These are phyloP conservation scores for Encarsia formosa DNA, from an alignment of 2,888 invertebrate species.

Conservation along the genomic window DNA sequence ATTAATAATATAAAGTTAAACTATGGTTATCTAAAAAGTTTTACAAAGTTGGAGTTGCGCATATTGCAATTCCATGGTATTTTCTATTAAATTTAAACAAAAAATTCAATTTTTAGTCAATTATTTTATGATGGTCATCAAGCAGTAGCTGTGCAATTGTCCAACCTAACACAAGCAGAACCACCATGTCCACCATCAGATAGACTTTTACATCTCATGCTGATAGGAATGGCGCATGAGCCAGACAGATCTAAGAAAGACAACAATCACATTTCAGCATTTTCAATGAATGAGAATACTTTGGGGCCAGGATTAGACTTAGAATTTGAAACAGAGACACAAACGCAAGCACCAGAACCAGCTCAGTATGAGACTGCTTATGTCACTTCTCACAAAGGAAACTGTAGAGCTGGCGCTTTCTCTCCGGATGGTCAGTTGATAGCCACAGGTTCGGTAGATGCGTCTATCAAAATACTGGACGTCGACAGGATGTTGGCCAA, in stretches of 20 bases:
- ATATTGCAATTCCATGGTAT: too few species aligned
- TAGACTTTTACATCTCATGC: slow-evolving; percentile 78
- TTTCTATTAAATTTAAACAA: too few species aligned
- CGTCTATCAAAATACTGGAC: slow-evolving; percentile 97
- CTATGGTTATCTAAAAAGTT: too few species aligned
- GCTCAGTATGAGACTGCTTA: slow-evolving; percentile 98
- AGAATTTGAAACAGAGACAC: slow-evolving; percentile 94
- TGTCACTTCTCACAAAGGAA: slow-evolving; percentile 96
- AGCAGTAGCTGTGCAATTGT: slow-evolving; percentile 80
- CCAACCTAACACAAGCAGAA: slow-evolving; percentile 81
- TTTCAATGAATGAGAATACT: slow-evolving; percentile 60
- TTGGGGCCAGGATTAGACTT: slow-evolving; percentile 78
- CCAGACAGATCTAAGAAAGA: slow-evolving; percentile 65
- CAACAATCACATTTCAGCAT: slow-evolving; percentile 55
- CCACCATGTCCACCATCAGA: slow-evolving; percentile 96
- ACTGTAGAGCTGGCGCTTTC: slow-evolving; percentile 93
- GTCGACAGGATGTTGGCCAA: slow-evolving; percentile 99
- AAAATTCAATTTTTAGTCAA: slow-evolving; percentile 80
- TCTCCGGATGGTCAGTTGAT: slow-evolving; percentile 92
- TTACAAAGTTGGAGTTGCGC: too few species aligned
- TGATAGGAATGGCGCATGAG: slow-evolving; percentile 80
- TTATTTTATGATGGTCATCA: slow-evolving; percentile 97
- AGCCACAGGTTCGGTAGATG: slow-evolving; percentile 97
- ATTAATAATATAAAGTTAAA: too few species aligned
- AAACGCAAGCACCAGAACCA: slow-evolving; percentile 90